phyloP scores from a whole-genome alignment of 2,113 vertebrate genomes.

The Cygnus atratus region DNA sequence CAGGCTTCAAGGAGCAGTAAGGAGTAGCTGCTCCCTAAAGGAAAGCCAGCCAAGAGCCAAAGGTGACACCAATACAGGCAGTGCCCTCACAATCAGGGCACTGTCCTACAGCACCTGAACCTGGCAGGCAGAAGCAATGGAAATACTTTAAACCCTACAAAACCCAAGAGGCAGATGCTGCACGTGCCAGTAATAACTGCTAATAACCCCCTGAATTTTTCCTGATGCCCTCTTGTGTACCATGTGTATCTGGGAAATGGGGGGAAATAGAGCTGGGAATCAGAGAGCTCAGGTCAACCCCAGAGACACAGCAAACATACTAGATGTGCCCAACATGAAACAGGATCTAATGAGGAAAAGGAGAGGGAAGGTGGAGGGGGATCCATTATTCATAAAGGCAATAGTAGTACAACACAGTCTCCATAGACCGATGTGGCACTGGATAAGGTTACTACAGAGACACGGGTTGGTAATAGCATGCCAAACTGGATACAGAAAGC shows the following conservation, averaged over 20 bases:
- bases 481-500: neutral
- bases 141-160: neutral
- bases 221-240: neutral
- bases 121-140: neutral
- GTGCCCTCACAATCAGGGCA: neutral
- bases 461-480: neutral
- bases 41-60: neutral
- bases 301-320: neutral
- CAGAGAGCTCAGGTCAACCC: neutral
- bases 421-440: neutral
- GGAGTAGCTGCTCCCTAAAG: neutral
- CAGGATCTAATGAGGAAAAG: constrained; percentile 6
- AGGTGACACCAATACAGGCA: neutral
- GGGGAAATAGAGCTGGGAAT: neutral
- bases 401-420: constrained; percentile 2
- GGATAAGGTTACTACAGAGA: constrained; percentile 44
- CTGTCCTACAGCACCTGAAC: neutral
- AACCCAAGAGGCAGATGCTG: neutral
- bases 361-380: constrained; percentile 3
- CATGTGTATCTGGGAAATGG: neutral
- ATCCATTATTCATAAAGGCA: constrained; percentile 62
- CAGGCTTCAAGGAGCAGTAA: neutral
- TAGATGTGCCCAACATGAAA: constrained; percentile 16
- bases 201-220: neutral
- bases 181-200: neutral